A percentile compares a stretch with the other conserved stretches of the same genome.
Conservation (phyloP, 2,113 vertebrate species). For the Cryptotis parvus region DNA sequence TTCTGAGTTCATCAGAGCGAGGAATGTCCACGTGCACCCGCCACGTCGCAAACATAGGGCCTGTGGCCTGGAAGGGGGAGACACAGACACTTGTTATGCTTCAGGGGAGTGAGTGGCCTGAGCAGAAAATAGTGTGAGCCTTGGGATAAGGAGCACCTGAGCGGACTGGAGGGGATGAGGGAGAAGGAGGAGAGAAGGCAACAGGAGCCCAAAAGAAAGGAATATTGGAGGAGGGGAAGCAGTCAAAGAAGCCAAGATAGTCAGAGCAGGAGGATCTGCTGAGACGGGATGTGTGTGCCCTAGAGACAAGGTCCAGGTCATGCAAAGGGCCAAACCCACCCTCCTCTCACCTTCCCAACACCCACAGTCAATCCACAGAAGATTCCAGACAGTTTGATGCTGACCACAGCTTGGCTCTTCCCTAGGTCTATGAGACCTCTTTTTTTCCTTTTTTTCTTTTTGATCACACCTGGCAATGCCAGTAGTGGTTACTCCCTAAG, state of each 20-base stretch:
- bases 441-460: background rate
- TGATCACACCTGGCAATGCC: no score
- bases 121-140: background rate
- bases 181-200: background rate
- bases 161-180: background rate
- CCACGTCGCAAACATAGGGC: background rate
- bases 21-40: background rate
- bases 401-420: background rate
- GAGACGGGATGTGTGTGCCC: background rate
- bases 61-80: conserved; percentile 71
- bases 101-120: background rate
- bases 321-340: background rate
- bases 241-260: no score
- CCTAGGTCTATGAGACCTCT: background rate
- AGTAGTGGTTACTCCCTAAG: no score
- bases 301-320: background rate
- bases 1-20: background rate
- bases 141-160: background rate
- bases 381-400: background rate
- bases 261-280: background rate
- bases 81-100: background rate
- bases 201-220: background rate
- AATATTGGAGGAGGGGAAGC: background rate
- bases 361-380: background rate
- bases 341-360: background rate